Base-by-base conservation (phyloP, 2,113 vertebrate genomes). In the Piliocolobus tephrosceles region DNA sequence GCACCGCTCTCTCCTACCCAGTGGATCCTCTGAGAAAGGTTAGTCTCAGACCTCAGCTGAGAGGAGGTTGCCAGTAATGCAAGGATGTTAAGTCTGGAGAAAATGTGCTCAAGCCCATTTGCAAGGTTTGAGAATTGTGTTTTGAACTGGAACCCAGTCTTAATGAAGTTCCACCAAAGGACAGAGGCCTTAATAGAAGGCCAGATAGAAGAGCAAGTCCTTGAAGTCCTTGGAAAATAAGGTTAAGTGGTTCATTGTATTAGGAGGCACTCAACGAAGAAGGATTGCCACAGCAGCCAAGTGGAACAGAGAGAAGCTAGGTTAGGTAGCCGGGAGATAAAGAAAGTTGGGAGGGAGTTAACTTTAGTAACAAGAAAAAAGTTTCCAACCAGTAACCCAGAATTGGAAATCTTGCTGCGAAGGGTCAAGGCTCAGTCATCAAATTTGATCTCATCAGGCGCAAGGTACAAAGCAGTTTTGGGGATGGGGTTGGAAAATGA, bases 221-320 rank as follows among this genome's bases (percentile, higher is more conserved):
- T 80, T 32, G 45, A 96, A 88, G 72, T 38, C n/a, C 38, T 78
- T 52, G n/a, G 40, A 78, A 86, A 68, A 79, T 27, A 78, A 61
- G 22, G 50, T 50, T 45, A 72, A 88, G 78, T 6, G 23, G 3
- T 72, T 47, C 76, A 57, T 86, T 18, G 17, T 23, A 43, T 52
- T 4, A 58, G 38, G 17, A 84, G 12, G 25, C 27, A 32, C 52
- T 45, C 27, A 45, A 6, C 16, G 43, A 40, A 75, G 38, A 96
- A 35, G 4, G 52, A 32, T 11, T 38, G n/a, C 12, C 64, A 3
- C 2, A 2, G 23, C 9, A 22, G 38, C 40, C 18, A 25, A 61
- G 35, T 3, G 38, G 40, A 66, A 45, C 14, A 38, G 38, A 13
- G 4, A 17, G 11, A 3, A 0, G 22, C 32, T 40, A 47, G 17